Percentiles rank a stretch among this genome's conserved stretches.
Evolutionary conservation across 2,888 invertebrate genomes (phyloP).

Genomic region (Andricus quercusramuli): DNA sequence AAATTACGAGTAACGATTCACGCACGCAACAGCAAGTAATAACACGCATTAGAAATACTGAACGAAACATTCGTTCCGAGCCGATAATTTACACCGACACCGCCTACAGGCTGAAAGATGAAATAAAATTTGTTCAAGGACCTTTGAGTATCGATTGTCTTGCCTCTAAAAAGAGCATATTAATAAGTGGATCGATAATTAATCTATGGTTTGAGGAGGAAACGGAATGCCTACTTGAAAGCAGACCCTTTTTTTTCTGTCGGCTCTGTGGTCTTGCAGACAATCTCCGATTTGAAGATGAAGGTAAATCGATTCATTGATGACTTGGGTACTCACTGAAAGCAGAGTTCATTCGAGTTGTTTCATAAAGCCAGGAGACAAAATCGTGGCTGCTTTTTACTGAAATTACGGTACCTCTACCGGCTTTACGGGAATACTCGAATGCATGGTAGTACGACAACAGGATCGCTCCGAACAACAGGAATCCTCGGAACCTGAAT

Average conservation of each 20-base stretch:
- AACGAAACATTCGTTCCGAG: conserved; percentile 17
- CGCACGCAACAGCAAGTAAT: conserved; percentile 20
- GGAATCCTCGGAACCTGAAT: conserved; percentile 18
- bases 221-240: neutral
- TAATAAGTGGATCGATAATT: neutral
- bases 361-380: conserved; percentile 27
- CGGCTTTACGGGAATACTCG: neutral
- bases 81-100: conserved; percentile 17
- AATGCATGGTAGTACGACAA: neutral
- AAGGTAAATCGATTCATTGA: conserved; percentile 17
- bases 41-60: conserved; percentile 34
- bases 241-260: neutral
- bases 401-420: conserved; percentile 29
- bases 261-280: neutral
- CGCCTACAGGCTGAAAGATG: conserved; percentile 13
- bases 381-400: conserved; percentile 35
- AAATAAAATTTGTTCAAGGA: conserved; percentile 22
- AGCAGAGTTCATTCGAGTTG: neutral
- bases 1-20: conserved; percentile 33
- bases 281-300: neutral
- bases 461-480: conserved; percentile 13
- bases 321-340: conserved; percentile 22
- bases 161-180: neutral
- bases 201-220: neutral
- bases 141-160: conserved; percentile 10